Conservation (phyloP, 2,888 invertebrate species). For the Lutraria lutraria region DNA sequence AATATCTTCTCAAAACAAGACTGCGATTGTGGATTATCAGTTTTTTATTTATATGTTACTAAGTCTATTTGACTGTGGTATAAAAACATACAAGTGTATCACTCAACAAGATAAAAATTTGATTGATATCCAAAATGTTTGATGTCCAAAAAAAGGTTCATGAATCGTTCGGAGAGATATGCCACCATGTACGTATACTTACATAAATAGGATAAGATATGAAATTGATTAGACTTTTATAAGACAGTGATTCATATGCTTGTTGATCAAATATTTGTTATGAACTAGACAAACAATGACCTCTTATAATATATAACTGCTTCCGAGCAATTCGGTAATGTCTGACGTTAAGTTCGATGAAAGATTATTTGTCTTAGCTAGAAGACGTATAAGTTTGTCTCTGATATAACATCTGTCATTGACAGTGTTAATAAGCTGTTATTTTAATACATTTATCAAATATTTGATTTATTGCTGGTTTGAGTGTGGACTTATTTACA, state of each 20-base stretch:
- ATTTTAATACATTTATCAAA: neutral
- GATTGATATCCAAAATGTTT: neutral
- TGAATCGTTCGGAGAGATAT: neutral
- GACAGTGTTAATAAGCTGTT: neutral
- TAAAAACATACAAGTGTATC: neutral
- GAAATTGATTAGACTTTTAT: conserved; percentile 26
- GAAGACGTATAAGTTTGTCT: neutral
- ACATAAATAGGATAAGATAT: conserved; percentile 12
- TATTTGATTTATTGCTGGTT: neutral
- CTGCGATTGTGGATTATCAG: too few species aligned
- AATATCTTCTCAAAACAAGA: too few species aligned
- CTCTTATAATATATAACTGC: conserved; percentile 2
- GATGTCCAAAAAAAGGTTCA: neutral
- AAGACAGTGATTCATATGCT: conserved; percentile 32
- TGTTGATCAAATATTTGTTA: conserved; percentile 30
- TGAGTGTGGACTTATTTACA: too few species aligned
- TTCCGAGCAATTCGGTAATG: conserved; percentile 29
- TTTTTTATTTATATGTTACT: neutral
- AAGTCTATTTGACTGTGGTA: neutral
- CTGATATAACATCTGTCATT: neutral
- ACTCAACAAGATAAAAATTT: neutral
- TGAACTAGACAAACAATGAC: conserved; percentile 27
- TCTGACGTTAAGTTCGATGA: neutral
- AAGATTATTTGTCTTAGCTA: neutral
- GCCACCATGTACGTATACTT: neutral